These are phyloP conservation scores for Sula dactylatra DNA, from an alignment of 2,113 vertebrate genomes.

Conservation along the genomic window DNA sequence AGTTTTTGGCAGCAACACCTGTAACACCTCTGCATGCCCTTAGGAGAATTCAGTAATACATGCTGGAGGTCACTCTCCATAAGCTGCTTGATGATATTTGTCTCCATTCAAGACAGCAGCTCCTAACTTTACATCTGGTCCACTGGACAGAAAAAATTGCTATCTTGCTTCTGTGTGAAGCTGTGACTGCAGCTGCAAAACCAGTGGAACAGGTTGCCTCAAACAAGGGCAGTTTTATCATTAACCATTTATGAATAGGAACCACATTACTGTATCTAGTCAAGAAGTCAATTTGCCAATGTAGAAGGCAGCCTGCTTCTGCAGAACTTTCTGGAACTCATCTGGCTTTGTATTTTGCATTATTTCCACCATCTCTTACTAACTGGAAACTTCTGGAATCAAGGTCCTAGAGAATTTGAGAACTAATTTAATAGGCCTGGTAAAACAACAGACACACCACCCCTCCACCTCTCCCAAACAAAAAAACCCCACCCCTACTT, in stretches of 20 bases:
- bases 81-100: neutral
- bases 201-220: neutral
- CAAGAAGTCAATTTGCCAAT: neutral
- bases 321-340: neutral
- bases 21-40: neutral
- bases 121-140: neutral
- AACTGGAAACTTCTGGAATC: neutral
- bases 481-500: neutral
- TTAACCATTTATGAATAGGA: neutral
- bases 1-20: neutral
- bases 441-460: neutral
- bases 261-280: no score
- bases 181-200: neutral
- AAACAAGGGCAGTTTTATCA: neutral
- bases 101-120: neutral
- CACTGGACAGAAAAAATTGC: neutral
- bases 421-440: neutral
- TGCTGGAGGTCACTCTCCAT: neutral
- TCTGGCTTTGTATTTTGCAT: neutral
- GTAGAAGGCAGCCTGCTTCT: neutral
- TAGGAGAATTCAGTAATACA: neutral
- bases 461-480: no score
- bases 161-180: neutral
- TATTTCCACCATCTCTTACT: neutral
- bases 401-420: neutral